Base-by-base conservation (phyloP, 2,888 invertebrate species). In the Pristionchus entomophagus region DNA sequence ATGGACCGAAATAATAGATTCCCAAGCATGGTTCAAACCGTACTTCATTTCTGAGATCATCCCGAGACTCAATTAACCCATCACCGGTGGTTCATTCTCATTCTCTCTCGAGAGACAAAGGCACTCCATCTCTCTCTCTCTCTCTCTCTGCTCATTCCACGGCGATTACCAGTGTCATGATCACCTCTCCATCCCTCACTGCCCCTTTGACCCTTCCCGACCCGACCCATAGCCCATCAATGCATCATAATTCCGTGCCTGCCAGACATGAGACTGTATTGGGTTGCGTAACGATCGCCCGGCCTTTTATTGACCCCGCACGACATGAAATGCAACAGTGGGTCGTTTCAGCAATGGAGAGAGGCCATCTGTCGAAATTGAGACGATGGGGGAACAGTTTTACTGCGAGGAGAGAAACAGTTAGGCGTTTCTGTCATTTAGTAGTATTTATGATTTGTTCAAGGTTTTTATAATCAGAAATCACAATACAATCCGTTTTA, bases 231-330 rank as follows among this genome's bases (percentile, higher is more conserved):
- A 45, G 56, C 56, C 12, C 62, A 29, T 69, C 69, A 69, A 69
- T 69, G 69, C 69, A 69, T 69, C 69, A 69, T 69, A 69, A 69
- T 69, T 69, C 69, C 62, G 32, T 62, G 62, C 0, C 22, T 4
- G 69, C 2, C 6, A n/a, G 69, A 69, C 69, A 69, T n/a, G 69
- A 10, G 38, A 69, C 69, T 32, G 69, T 62, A 62, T 17, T 59
- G 56, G 29, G 32, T 62, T 62, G 62, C 62, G 62, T 62, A 62
- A 69, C 38, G 41, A 22, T 41, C 35, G 6, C 38, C 38, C 22
- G 38, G 69, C 35, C 69, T 38, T 69, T 69, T 69, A 69, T 69
- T 69, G 69, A 69, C 69, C 69, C 41, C 65, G 32, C 65, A n/a
- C n/a, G n/a, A n/a, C n/a, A n/a, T n/a, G 69, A 69, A 62, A 32